Conservation (phyloP, 1,140 invertebrate species). For the Contarinia nasturtii region DNA sequence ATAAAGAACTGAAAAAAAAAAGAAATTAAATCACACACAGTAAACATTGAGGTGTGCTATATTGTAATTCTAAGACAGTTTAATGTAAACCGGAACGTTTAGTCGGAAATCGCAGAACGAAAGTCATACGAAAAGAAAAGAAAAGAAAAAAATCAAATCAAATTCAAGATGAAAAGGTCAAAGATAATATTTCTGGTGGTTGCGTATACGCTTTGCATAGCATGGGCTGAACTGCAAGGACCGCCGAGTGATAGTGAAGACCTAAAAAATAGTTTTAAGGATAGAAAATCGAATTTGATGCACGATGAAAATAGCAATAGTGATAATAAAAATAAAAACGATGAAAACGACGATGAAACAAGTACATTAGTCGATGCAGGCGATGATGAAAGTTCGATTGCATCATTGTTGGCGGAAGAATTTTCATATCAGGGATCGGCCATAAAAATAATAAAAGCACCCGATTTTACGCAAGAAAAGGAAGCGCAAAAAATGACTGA, state of each 20-base stretch:
- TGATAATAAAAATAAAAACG: not conserved
- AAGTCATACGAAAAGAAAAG: no score
- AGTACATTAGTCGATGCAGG: not conserved
- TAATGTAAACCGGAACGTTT: no score
- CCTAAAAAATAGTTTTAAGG: not conserved
- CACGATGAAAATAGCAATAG: not conserved
- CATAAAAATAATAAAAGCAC: constrained; percentile 17
- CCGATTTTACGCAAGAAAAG: constrained; percentile 17
- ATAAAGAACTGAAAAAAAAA: no score
- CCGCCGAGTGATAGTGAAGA: not conserved
- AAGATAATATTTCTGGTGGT: not conserved
- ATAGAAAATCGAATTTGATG: not conserved
- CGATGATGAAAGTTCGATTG: not conserved
- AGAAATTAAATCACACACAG: no score
- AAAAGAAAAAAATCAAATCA: no score
- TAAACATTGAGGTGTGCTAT: no score
- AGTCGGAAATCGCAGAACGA: no score
- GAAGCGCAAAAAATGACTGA: constrained; percentile 4
- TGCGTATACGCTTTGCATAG: not conserved
- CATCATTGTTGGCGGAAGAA: no score
- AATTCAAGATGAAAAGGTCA: no score
- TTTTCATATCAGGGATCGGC: constrained; percentile 6
- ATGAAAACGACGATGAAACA: not conserved
- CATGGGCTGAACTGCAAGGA: not conserved
- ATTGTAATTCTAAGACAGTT: no score